Conservation (phyloP, 2,113 vertebrate genomes). For the Electrona antarctica region DNA sequence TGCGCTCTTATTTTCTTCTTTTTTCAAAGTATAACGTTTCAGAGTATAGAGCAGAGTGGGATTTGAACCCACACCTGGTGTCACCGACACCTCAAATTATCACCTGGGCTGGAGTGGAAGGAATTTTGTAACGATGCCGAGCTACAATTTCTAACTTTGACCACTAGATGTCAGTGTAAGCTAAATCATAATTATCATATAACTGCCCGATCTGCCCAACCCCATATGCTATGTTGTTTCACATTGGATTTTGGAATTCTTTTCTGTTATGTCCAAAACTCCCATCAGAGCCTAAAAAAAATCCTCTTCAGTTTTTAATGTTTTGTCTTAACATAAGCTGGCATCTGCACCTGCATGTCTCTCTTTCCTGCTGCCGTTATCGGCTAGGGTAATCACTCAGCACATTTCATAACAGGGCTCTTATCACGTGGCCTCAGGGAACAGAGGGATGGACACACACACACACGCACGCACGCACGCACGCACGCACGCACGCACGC, state of each 20-base stretch:
- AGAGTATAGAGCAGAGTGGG: too few species aligned
- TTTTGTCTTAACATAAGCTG: too few species aligned
- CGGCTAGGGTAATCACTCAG: neutral
- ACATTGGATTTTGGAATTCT: too few species aligned
- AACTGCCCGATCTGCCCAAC: neutral
- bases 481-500: neutral
- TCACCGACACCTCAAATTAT: neutral
- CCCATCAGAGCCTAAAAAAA: too few species aligned
- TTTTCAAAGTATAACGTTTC: too few species aligned
- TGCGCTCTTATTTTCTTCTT: too few species aligned
- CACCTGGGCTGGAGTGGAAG: neutral
- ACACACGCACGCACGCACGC: neutral
- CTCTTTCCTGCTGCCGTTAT: neutral
- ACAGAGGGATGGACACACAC: neutral
- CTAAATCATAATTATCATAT: constrained; percentile 1
- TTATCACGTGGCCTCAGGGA: neutral
- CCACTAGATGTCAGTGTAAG: constrained; percentile 53
- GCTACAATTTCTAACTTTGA: neutral
- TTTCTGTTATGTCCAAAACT: too few species aligned
- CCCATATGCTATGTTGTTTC: neutral
- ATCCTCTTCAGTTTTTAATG: too few species aligned
- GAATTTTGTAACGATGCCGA: too few species aligned
- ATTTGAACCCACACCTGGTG: too few species aligned
- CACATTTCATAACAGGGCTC: neutral
- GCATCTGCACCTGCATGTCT: too few species aligned